These are phyloP conservation scores for Harlomillsia oculata DNA, from an alignment of 1,140 invertebrate species.

Conservation along the genomic window DNA sequence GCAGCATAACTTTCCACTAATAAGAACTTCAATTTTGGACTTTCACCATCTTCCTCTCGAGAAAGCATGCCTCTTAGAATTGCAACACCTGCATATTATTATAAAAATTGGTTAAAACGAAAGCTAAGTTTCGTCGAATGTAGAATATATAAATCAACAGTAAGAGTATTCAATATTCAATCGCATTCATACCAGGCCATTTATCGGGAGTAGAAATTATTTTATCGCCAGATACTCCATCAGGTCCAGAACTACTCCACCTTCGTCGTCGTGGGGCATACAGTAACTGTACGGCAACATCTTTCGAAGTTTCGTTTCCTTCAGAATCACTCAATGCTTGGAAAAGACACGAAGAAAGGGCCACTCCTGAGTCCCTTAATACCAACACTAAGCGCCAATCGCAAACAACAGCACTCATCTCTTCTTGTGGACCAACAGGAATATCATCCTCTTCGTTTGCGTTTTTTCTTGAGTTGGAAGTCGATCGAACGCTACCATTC, in stretches of 20 bases:
- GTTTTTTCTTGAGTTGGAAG: background rate
- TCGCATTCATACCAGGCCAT: slow-evolving; percentile 51
- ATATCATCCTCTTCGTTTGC: background rate
- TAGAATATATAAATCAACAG: too few species aligned
- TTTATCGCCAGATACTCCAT: slow-evolving; percentile 28
- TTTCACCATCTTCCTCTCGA: slow-evolving; percentile 91
- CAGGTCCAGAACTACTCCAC: slow-evolving; percentile 31
- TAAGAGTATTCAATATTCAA: background rate
- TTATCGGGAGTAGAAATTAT: slow-evolving; percentile 54
- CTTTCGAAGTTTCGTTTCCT: slow-evolving; percentile 24
- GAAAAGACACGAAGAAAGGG: slow-evolving; percentile 94
- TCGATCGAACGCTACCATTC: slow-evolving; percentile 4
- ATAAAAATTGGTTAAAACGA: background rate
- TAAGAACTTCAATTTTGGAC: slow-evolving; percentile 81
- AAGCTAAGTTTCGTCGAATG: too few species aligned
- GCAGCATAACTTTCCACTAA: slow-evolving; percentile 87
- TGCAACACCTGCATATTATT: slow-evolving; percentile 57
- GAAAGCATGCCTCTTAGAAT: slow-evolving; percentile 78
- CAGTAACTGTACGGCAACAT: slow-evolving; percentile 38
- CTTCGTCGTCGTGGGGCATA: slow-evolving; percentile 32
- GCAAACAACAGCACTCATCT: slow-evolving; percentile 27
- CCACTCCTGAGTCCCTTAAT: slow-evolving; percentile 81
- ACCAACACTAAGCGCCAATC: slow-evolving; percentile 58
- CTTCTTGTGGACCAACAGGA: slow-evolving; percentile 4
- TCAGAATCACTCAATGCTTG: slow-evolving; percentile 97